Percentiles rank a stretch among this genome's conserved stretches.
Conservation (phyloP, 2,888 invertebrate species). For the Dorcus parallelipipedus region DNA sequence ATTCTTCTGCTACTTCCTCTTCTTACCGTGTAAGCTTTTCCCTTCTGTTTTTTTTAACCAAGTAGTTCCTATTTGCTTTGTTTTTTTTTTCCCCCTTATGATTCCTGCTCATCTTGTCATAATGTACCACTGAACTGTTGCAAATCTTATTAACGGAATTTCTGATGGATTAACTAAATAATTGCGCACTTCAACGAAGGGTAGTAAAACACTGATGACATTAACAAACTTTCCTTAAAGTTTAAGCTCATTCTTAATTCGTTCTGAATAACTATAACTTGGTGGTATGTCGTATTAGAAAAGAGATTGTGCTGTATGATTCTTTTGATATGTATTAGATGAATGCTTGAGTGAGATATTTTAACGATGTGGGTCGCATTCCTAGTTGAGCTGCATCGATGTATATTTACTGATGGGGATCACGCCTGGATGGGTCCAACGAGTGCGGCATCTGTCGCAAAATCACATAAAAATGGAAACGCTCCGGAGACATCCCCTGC, state of each 20-base stretch:
- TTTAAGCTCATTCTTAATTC: conserved; percentile 2
- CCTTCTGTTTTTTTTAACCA: no score
- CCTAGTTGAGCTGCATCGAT: conserved; percentile 13
- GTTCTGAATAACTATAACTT: conserved; percentile 6
- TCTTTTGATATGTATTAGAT: background rate
- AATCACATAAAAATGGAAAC: conserved; percentile 21
- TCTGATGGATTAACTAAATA: no score
- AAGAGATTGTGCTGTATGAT: conserved; percentile 2
- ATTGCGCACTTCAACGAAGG: no score
- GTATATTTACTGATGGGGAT: conserved; percentile 23
- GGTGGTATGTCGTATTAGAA: background rate
- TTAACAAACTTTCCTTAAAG: no score
- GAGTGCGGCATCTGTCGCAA: conserved; percentile 18
- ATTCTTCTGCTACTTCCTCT: no score
- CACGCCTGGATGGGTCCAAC: conserved; percentile 18
- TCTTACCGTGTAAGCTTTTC: no score
- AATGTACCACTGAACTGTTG: no score
- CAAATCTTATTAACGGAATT: no score
- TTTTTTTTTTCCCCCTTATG: no score
- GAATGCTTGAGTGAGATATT: conserved; percentile 25
- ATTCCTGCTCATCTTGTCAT: no score
- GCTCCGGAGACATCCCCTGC: conserved; percentile 12
- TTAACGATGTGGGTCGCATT: conserved; percentile 26
- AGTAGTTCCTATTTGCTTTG: no score
- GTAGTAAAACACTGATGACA: no score